phyloP scores from a whole-genome alignment of 1,140 invertebrate genomes.

The Drosophila ambigua region DNA sequence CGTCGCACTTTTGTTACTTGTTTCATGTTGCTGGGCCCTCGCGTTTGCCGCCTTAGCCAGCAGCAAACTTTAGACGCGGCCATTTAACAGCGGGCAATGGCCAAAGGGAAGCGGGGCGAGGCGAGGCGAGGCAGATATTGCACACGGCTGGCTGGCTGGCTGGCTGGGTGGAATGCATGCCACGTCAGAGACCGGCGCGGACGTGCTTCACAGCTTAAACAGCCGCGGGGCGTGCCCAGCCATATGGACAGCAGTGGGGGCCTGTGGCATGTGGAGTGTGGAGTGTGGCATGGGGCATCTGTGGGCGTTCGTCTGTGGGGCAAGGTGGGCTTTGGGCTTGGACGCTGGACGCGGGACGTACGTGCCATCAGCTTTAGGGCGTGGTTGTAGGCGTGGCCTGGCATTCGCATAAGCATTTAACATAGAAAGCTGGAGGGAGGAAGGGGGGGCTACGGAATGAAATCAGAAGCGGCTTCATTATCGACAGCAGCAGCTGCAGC shows the following conservation, averaged over 20 bases:
- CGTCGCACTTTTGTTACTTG: conserved; percentile 44
- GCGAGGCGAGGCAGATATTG: neutral
- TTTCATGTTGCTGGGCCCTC: conserved; percentile 23
- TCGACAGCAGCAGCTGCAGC: conserved; percentile 58
- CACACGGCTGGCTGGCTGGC: conserved; percentile 2
- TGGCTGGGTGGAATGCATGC: conserved; percentile 23
- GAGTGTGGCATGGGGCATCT: too few relatives aligned
- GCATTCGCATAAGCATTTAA: conserved; percentile 29
- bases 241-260: neutral
- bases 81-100: conserved; percentile 13
- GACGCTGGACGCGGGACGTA: neutral
- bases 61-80: conserved; percentile 35
- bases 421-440: neutral
- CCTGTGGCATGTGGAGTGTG: too few relatives aligned
- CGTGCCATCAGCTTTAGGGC: conserved; percentile 9
- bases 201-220: conserved; percentile 56
- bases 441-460: neutral
- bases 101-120: too few relatives aligned
- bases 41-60: conserved; percentile 32
- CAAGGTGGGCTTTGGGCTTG: neutral
- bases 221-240: conserved; percentile 9
- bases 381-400: too few relatives aligned
- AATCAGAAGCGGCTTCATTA: conserved; percentile 54
- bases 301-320: conserved; percentile 10
- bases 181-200: conserved; percentile 41